Percentiles rank a stretch among this genome's conserved stretches.
Conservation (phyloP, 2,797 vertebrate species). For the Loriculus beryllinus region DNA sequence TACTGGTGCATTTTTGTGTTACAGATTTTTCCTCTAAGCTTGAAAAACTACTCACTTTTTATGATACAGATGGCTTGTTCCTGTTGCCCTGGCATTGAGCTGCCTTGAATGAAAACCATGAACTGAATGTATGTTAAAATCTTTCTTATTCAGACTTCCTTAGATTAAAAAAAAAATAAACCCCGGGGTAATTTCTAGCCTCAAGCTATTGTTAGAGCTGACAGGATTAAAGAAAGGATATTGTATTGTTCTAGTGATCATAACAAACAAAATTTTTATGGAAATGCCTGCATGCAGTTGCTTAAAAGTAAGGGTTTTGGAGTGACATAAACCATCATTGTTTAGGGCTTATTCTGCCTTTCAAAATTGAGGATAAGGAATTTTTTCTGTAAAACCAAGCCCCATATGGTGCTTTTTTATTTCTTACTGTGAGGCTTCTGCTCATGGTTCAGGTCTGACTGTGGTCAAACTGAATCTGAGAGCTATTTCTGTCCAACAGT, state of each 20-base stretch:
- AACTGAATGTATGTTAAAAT: not conserved
- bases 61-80: not conserved
- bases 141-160: not conserved
- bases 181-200: not conserved
- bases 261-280: not conserved
- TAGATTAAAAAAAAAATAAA: not conserved
- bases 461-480: not conserved
- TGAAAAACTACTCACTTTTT: not conserved
- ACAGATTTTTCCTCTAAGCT: not conserved
- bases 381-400: not conserved
- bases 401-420: not conserved
- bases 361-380: not conserved
- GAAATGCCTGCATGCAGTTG: not conserved
- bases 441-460: not conserved
- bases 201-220: not conserved
- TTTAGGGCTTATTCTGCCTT: not conserved
- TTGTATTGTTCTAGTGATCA: not conserved
- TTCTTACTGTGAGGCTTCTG: not conserved
- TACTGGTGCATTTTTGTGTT: not conserved
- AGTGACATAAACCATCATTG: not conserved
- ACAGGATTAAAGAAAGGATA: not conserved
- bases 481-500: not conserved
- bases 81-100: not conserved
- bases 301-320: not conserved
- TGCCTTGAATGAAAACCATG: not conserved